phyloP scores from a whole-genome alignment of 2,888 invertebrate species.

The Diarsia dahlii region DNA sequence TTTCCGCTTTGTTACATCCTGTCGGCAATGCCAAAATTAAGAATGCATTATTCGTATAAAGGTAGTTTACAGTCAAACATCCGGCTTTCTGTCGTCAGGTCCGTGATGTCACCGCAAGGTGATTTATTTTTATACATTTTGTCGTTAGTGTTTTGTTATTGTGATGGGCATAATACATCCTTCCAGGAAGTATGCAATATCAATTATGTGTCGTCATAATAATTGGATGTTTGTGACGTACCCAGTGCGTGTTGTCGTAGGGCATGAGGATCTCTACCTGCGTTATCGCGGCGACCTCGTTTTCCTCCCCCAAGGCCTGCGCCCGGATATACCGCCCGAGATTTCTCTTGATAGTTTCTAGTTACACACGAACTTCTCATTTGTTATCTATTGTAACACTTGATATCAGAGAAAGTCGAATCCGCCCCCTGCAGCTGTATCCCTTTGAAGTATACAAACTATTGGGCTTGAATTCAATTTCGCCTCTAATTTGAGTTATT shows the following conservation, averaged over 20 bases:
- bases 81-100: constrained; percentile 82
- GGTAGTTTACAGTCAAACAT: constrained; percentile 87
- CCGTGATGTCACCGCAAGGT: constrained; percentile 66
- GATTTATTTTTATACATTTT: constrained; percentile 62
- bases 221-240: constrained; percentile 40
- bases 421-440: constrained; percentile 65
- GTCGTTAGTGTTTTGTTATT: constrained; percentile 55
- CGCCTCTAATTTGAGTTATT: neutral
- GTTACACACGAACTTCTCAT: constrained; percentile 79
- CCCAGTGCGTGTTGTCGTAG: constrained; percentile 60
- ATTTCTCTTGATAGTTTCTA: constrained; percentile 86
- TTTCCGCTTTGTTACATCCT: constrained; percentile 83
- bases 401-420: constrained; percentile 77
- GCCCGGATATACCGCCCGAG: constrained; percentile 82
- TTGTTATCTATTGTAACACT: constrained; percentile 69
- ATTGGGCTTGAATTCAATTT: neutral
- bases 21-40: constrained; percentile 78
- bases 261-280: constrained; percentile 76
- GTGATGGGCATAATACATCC: constrained; percentile 46
- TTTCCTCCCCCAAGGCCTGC: constrained; percentile 83
- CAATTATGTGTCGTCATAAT: constrained; percentile 50
- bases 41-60: constrained; percentile 81
- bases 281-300: constrained; percentile 76
- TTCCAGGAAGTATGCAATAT: constrained; percentile 55
- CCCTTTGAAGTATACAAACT: constrained; percentile 66